phyloP scores from a whole-genome alignment of 2,797 vertebrate genomes.

The Macroramphosus scolopax region DNA sequence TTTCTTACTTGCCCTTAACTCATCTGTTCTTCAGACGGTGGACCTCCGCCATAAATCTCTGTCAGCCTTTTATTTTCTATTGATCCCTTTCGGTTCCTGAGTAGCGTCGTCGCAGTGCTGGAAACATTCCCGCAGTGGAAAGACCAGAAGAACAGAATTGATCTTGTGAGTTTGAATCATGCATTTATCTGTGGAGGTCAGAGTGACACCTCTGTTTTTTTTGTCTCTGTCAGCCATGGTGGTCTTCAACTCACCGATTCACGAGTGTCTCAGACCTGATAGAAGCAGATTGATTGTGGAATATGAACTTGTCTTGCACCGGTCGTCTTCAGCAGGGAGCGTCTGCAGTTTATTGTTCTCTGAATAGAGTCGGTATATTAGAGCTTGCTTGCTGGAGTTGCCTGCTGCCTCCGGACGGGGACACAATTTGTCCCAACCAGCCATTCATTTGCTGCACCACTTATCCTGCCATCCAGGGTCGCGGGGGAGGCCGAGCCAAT shows the following conservation, averaged over 20 bases:
- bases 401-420: constrained; percentile 19
- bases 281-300: not conserved
- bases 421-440: constrained; percentile 19
- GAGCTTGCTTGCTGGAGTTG: constrained; percentile 15
- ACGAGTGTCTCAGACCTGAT: no score
- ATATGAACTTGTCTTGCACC: no score
- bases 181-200: constrained; percentile 39
- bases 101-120: constrained; percentile 41
- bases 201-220: no score
- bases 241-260: no score
- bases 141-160: constrained; percentile 50
- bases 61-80: constrained; percentile 61
- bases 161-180: constrained; percentile 50
- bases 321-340: constrained; percentile 1
- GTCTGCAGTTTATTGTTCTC: not conserved
- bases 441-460: no score
- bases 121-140: constrained; percentile 28
- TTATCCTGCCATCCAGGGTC: no score
- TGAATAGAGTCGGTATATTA: constrained; percentile 20
- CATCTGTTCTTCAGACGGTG: constrained; percentile 52
- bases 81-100: constrained; percentile 56
- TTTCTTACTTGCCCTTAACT: constrained; percentile 10
- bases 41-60: constrained; percentile 53
- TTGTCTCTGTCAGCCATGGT: constrained; percentile 5
- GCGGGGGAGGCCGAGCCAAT: no score